phyloP scores from a whole-genome alignment of 2,888 invertebrate species.

The Pelosia muscerda region DNA sequence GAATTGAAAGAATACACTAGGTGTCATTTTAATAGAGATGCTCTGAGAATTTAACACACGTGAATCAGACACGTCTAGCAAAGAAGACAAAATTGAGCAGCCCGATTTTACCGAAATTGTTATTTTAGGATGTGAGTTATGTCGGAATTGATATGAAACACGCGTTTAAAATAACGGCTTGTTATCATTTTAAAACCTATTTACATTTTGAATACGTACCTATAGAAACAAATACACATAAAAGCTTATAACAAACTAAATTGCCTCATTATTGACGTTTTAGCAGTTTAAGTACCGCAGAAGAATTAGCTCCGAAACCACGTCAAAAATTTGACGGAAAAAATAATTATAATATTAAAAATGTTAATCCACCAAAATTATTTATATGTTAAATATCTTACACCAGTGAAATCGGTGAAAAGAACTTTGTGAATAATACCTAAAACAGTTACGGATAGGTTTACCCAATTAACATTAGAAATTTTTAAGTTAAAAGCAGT shows the following conservation, averaged over 20 bases:
- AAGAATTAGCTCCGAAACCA: background rate
- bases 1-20: too few relatives aligned
- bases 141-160: too few relatives aligned
- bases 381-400: slow-evolving; percentile 45
- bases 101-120: too few relatives aligned
- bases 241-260: background rate
- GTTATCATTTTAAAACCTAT: background rate
- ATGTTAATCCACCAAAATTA: slow-evolving; percentile 25
- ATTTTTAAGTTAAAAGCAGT: slow-evolving; percentile 28
- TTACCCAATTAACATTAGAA: slow-evolving; percentile 21
- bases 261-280: background rate
- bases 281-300: background rate
- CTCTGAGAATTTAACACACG: too few relatives aligned
- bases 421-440: slow-evolving; percentile 16
- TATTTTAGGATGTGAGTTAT: too few relatives aligned
- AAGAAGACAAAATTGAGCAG: too few relatives aligned
- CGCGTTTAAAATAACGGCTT: too few relatives aligned
- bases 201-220: background rate
- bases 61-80: too few relatives aligned
- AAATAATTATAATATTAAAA: slow-evolving; percentile 29
- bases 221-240: too few relatives aligned
- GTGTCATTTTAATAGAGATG: too few relatives aligned
- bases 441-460: slow-evolving; percentile 16
- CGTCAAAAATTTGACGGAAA: background rate
- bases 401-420: slow-evolving; percentile 39